Evolutionary conservation across 2,888 invertebrate species (phyloP), one percentile per base, ranked within the genome.

Genomic region (Lasioglossum lativentre): DNA sequence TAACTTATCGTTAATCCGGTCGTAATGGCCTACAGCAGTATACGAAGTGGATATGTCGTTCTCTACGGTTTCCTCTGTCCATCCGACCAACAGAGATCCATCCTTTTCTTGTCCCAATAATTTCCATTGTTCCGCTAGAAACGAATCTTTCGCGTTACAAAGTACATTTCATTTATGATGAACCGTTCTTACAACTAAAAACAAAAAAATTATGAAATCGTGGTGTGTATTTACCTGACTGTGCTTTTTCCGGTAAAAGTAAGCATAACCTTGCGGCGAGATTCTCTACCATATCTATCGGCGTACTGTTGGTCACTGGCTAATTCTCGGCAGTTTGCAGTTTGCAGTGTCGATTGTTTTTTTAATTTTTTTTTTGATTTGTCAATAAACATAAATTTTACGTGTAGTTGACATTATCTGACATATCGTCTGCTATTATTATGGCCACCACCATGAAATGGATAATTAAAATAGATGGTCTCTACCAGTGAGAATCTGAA

Each of bases 51-150:
- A 72, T 59, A 78, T 76, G 38, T 85, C 66, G 38, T 86, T 73
- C 27, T 89, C 89, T 27, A 85, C 38, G 45, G 70, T 85, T 90
- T 93, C 94, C 84, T 95, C 95, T 85, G 96, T 95, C 97, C 98
- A 98, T 42, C 97, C 96, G 52, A 98, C 96, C 45, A 98, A 94
- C 92, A 98, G 96, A 0, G 96, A 96, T 4, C 97, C 97, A 94
- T 98, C 97, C 94, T 97, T 97, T 93, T 98, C 98, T 95, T 98
- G 98, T 0, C 98, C 98, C 88, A 98, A 95, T 80, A 98, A 95
- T 82, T 97, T 97, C 97, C 98, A 98, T 96, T 98, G 97, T 89
- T 97, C 96, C 0, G 97, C 97, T 93, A 82, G 47, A 89, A 85
- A 77, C 40, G 6, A 81, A 72, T 68, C 1, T 71, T 47, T 70